phyloP scores from a whole-genome alignment of 53 echinoderm and acorn worm species.

The Actinopyga echinites region DNA sequence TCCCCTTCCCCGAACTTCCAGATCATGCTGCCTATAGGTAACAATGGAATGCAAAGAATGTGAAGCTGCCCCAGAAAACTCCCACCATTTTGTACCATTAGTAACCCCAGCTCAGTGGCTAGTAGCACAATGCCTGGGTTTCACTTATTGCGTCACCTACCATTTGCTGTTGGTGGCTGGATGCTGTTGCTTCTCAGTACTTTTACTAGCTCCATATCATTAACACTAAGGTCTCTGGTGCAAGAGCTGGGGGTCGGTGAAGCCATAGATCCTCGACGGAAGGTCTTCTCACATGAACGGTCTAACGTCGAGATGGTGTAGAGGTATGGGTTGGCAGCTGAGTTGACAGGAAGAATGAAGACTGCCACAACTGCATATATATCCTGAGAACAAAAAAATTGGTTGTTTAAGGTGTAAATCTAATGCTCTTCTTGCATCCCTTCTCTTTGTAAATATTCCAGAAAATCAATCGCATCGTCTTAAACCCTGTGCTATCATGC shows the following conservation, averaged over 20 bases:
- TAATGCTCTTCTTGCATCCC: no score
- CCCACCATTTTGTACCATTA: no score
- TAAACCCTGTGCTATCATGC: no score
- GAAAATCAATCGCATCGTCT: no score
- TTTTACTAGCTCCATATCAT: slow-evolving; percentile 81
- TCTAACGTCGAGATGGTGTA: slow-evolving; percentile 95
- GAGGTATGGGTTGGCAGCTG: slow-evolving; percentile 89
- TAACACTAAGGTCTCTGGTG: slow-evolving; percentile 81
- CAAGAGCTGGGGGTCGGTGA: slow-evolving; percentile 67
- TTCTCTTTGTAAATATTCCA: no score
- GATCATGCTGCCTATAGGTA: no score
- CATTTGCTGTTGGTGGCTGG: slow-evolving; percentile 47
- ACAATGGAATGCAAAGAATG: no score
- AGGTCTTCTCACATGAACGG: slow-evolving; percentile 70
- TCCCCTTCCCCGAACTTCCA: no score
- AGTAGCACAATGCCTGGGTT: background rate
- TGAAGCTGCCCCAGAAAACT: no score
- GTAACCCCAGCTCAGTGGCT: background rate
- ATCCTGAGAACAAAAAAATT: slow-evolving; percentile 55
- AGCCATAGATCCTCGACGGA: slow-evolving; percentile 53
- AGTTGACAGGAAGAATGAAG: slow-evolving; percentile 92
- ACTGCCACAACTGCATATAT: slow-evolving; percentile 92
- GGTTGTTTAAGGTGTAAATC: no score
- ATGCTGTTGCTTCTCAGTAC: slow-evolving; percentile 65
- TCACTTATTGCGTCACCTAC: background rate